Evolutionary conservation across 1,140 invertebrate genomes (phyloP).

Genomic region (Parasteatoda tepidariorum): DNA sequence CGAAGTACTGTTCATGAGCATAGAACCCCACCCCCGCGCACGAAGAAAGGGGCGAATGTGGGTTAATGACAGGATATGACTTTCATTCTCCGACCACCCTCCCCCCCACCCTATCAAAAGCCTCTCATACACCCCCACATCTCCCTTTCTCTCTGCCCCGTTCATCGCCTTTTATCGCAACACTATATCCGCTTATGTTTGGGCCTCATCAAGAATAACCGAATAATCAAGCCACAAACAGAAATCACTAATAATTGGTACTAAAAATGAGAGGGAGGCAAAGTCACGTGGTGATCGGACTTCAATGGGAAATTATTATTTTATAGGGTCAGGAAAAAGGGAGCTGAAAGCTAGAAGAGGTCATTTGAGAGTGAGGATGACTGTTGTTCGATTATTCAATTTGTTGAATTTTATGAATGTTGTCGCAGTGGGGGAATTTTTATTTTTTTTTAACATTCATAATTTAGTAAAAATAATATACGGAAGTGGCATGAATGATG

Average conservation of each 20-base stretch:
- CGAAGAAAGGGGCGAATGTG: constrained; percentile 56
- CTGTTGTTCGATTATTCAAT: background rate
- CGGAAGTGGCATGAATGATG: too few relatives aligned
- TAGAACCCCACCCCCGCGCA: constrained; percentile 31
- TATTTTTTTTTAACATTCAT: too few relatives aligned
- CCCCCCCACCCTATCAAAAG: background rate
- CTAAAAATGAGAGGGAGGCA: background rate
- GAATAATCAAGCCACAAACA: constrained; percentile 46
- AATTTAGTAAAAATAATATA: too few relatives aligned
- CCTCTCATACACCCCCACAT: background rate
- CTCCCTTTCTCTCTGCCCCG: too few relatives aligned
- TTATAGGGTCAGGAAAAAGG: too few relatives aligned
- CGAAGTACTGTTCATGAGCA: constrained; percentile 20
- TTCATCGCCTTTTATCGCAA: constrained; percentile 19
- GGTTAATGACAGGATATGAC: constrained; percentile 61
- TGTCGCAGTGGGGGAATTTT: too few relatives aligned
- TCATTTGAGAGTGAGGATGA: too few relatives aligned
- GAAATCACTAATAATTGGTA: constrained; percentile 50
- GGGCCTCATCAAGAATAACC: constrained; percentile 30
- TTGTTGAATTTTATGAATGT: too few relatives aligned
- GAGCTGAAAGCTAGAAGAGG: too few relatives aligned
- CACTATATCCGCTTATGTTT: constrained; percentile 46
- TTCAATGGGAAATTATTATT: background rate
- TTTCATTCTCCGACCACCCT: constrained; percentile 3
- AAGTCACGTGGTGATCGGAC: background rate